Base-by-base conservation (phyloP, 2,113 vertebrate species). In the Excalfactoria chinensis region DNA sequence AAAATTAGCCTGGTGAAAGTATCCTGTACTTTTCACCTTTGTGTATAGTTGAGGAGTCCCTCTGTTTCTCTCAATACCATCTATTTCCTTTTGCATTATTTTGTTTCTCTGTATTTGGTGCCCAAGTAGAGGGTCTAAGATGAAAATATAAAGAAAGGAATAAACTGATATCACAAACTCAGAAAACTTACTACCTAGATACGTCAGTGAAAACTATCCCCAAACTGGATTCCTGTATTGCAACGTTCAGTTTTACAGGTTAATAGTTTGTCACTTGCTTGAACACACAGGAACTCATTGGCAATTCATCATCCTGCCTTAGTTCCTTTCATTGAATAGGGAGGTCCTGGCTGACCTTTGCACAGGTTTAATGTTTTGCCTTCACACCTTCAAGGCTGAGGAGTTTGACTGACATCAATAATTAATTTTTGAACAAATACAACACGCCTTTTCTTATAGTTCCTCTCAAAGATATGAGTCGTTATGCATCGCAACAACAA, bases 371-470 rank as follows among this genome's bases (percentile, higher is more conserved):
- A 92, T 43, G 46, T 94, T 95, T 91, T 41, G 34, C 71, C 88
- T 92, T 97, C 80, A 92, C 51, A 70, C 93, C 89, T 91, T 76
- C 89, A 89, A 63, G 26, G 78, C 53, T 85, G 55, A 79, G 30
- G 35, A 77, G 85, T 92, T 40, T 88, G 94, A 89, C 73, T 92
- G 93, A 92, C 85, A 82, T 84, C 86, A 91, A 93, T 73, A 58
- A 75, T 95, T 91, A 86, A 93, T 97, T 96, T 96, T 93, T 96
- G 70, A 69, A 91, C 92, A 93, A 86, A 89, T 78, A 94, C 21
- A 49, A 26, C 75, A 89, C 74, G 46, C 76, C 94, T 93, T 82
- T 90, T 90, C 79, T 58, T 92, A 40, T 8, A 84, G 80, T 73
- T 81, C 19, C 30, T 77, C 82, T 44, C 51, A 62, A 74, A 84